Evolutionary conservation across 2,888 invertebrate species (phyloP), one percentile per base, ranked within the genome.

Genomic region (Poecilus cupreus): DNA sequence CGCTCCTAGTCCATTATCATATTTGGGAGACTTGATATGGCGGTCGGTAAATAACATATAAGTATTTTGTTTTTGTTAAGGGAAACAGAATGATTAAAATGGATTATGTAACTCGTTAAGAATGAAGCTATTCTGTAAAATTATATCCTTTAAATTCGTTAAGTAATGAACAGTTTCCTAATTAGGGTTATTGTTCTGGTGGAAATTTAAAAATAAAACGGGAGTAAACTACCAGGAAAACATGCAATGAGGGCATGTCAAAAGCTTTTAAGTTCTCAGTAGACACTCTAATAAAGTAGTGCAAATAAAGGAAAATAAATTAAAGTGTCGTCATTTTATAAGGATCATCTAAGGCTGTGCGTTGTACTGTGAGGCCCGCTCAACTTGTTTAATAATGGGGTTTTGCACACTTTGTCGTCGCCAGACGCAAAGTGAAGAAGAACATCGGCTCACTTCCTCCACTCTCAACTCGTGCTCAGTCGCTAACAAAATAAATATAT

Each of bases 241-340:
- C 26, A 60, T 60, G 60, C n/a, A 26, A 68, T 68, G 64, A 75
- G 26, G 54, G 54, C 26, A 10, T 37, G 37, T 37, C 26, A 78
- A 60, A 78, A 78, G 64, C 78, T 60, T 39, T 60, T 22, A 60
- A 78, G 54, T 77, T 60, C 77, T 39, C 64, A 46, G 60, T 78
- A 78, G 64, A 26, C 11, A 64, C 60, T 78, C 16, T 78, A 64
- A 64, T 78, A 46, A 43, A 46, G 64, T 78, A 78, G 32, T 51
- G 22, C 75, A 75, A 75, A 75, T 75, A 75, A 75, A 75, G 64
- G 78, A 46, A 43, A 78, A 78, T 78, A 64, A 64, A 78, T 78
- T 24, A 64, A 64, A 78, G 78, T 78, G 64, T 78, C 43, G 64
- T 57, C 77, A 60, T 77, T 77, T 77, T 77, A 37, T 24, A 60